Percentiles rank a stretch among this genome's conserved stretches.
Evolutionary conservation across 2,888 invertebrate genomes (phyloP).

Genomic region (Agonopterix subpropinquella): DNA sequence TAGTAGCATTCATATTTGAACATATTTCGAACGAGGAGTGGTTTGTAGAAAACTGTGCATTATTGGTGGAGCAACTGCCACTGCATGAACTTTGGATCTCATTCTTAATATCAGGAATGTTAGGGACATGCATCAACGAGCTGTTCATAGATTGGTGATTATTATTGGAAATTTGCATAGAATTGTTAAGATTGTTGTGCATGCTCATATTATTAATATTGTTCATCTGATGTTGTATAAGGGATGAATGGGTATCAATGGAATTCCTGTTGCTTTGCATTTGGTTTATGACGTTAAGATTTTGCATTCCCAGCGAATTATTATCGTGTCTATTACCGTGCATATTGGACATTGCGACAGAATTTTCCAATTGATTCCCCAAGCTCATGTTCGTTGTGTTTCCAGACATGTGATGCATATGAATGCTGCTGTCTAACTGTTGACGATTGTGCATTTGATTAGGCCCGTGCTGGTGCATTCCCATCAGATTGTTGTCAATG

Average conservation of each 20-base stretch:
- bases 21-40: constrained; percentile 61
- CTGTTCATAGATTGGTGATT: constrained; percentile 58
- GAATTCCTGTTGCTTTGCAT: constrained; percentile 58
- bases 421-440: constrained; percentile 57
- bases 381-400: constrained; percentile 49
- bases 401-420: constrained; percentile 64
- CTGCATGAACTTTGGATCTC: constrained; percentile 65
- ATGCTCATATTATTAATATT: constrained; percentile 60
- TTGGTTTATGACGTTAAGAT: constrained; percentile 48
- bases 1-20: constrained; percentile 47
- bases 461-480: constrained; percentile 61
- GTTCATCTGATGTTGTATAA: constrained; percentile 65
- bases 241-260: constrained; percentile 52
- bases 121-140: constrained; percentile 60
- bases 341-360: constrained; percentile 47
- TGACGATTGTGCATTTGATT: constrained; percentile 66
- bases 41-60: constrained; percentile 49
- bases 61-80: constrained; percentile 59
- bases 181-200: constrained; percentile 51
- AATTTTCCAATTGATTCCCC: constrained; percentile 55
- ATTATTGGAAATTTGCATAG: constrained; percentile 57
- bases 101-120: constrained; percentile 67
- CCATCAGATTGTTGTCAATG: constrained; percentile 56
- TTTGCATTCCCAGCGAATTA: constrained; percentile 57
- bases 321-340: constrained; percentile 60